A percentile compares a stretch with the other conserved stretches of the same genome.
Evolutionary conservation across 2,113 vertebrate genomes (phyloP).

Genomic region (Lepisosteus osseus): DNA sequence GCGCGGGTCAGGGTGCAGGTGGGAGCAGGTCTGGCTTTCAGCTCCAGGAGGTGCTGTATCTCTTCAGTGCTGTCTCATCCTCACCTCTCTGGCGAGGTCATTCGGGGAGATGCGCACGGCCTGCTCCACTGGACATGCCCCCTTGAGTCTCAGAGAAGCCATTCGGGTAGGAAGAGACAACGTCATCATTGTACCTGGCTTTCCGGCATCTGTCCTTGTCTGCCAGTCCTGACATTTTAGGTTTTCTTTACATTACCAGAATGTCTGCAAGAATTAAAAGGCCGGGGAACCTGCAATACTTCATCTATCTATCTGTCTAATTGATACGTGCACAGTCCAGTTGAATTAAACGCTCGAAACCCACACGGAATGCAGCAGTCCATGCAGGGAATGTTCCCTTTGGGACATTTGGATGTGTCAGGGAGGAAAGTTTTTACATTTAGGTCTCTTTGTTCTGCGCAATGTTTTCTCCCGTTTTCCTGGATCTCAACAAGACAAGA

Average conservation of each 20-base stretch:
- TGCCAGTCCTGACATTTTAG: background rate
- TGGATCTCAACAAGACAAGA: no score
- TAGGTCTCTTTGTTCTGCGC: no score
- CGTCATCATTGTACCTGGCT: background rate
- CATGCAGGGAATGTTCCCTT: background rate
- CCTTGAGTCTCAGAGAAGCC: background rate
- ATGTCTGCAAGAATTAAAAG: background rate
- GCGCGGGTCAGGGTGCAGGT: no score
- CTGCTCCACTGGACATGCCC: no score
- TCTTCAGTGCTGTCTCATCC: no score
- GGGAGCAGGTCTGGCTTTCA: no score
- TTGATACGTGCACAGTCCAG: background rate
- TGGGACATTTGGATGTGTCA: background rate
- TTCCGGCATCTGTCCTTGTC: background rate
- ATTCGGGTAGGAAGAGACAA: background rate
- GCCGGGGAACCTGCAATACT: background rate
- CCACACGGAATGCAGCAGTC: background rate
- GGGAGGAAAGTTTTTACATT: no score
- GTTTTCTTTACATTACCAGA: background rate
- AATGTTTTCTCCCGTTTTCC: no score
- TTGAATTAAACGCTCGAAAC: background rate
- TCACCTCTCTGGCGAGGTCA: no score
- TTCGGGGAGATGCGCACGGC: no score
- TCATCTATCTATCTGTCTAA: background rate
- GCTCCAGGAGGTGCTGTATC: no score